These are phyloP conservation scores for Melikaiella ostensackeni DNA, from an alignment of 2,888 invertebrate species.

Conservation along the genomic window DNA sequence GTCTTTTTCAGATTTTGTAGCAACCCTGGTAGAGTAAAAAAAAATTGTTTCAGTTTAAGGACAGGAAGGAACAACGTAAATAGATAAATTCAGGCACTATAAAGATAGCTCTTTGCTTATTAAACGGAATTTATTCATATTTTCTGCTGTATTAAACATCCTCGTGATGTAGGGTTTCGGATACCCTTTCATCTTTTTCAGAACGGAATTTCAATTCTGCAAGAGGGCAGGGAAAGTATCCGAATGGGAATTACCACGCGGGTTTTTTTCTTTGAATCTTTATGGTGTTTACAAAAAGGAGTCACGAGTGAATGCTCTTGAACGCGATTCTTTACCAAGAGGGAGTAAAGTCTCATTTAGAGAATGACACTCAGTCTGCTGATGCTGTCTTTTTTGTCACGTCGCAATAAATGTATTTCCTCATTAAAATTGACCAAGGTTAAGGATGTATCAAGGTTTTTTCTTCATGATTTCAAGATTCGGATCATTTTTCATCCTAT, in stretches of 20 bases:
- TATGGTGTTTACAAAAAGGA: constrained; percentile 1
- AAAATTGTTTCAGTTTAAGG: no score
- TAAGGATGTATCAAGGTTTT: background rate
- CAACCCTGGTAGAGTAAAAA: no score
- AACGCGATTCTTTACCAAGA: constrained; percentile 25
- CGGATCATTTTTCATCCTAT: background rate
- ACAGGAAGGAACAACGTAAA: no score
- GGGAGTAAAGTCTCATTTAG: constrained; percentile 64
- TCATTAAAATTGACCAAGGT: background rate
- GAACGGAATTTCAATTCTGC: constrained; percentile 9
- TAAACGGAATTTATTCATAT: no score
- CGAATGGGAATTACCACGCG: background rate
- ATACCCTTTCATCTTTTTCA: background rate
- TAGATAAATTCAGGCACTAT: no score
- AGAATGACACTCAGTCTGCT: constrained; percentile 62
- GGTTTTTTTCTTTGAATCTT: background rate
- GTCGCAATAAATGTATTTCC: background rate
- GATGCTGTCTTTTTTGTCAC: constrained; percentile 47
- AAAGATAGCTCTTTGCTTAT: no score
- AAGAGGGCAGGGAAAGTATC: background rate
- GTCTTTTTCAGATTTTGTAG: no score
- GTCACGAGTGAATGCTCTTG: constrained; percentile 30
- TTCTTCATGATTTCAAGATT: background rate
- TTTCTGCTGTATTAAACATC: no score
- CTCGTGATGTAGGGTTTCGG: no score